These are phyloP conservation scores for Oryzias dopingdopingensis DNA, from an alignment of 2,797 vertebrate genomes.

Conservation along the genomic window DNA sequence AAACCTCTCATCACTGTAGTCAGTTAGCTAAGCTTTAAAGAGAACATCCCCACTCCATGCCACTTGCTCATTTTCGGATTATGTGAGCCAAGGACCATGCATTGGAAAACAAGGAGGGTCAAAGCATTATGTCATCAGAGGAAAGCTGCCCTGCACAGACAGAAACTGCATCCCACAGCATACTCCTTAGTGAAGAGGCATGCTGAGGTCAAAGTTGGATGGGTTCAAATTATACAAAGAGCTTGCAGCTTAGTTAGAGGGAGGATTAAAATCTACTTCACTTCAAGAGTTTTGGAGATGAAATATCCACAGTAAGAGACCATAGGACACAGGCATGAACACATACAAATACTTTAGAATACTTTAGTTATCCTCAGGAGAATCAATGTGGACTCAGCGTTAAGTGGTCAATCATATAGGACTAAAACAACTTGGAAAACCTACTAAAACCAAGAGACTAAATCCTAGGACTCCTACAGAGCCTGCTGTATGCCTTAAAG, in stretches of 20 bases:
- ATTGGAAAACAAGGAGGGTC: conserved; percentile 45
- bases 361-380: conserved; percentile 48
- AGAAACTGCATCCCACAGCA: conserved; percentile 55
- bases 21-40: conserved; percentile 58
- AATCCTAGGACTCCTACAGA: conserved; percentile 43
- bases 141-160: conserved; percentile 60
- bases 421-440: conserved; percentile 48
- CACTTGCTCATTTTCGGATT: conserved; percentile 68
- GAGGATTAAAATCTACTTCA: conserved; percentile 76
- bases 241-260: conserved; percentile 71
- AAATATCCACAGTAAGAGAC: conserved; percentile 54
- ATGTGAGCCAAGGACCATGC: conserved; percentile 39
- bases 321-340: conserved; percentile 10
- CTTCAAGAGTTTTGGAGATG: conserved; percentile 59
- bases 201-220: conserved; percentile 67
- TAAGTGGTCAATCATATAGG: conserved; percentile 38
- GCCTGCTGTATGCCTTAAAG: conserved; percentile 18
- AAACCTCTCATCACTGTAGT: conserved; percentile 54
- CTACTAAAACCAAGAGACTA: conserved; percentile 30
- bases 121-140: conserved; percentile 62
- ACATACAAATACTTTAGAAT: conserved; percentile 49
- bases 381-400: conserved; percentile 39
- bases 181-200: conserved; percentile 60
- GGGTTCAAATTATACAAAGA: conserved; percentile 71
- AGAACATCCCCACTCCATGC: conserved; percentile 60